phyloP scores from a whole-genome alignment of 2,113 vertebrate species.

The Noctilio leporinus region DNA sequence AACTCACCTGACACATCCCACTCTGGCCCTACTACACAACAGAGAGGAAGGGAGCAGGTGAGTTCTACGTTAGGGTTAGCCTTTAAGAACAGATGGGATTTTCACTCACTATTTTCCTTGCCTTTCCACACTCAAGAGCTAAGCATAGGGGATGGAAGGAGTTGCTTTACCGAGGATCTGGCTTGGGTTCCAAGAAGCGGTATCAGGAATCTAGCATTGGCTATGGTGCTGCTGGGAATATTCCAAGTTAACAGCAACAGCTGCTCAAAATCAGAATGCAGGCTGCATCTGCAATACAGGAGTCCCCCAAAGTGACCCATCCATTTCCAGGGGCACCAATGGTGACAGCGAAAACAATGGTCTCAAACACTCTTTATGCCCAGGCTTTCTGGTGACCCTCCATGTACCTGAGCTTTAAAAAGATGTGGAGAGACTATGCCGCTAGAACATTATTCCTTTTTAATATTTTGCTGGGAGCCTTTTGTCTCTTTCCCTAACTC shows the following conservation, averaged over 20 bases:
- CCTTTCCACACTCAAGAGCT: not conserved
- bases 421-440: not conserved
- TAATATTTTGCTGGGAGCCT: not conserved
- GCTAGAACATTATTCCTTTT: not conserved
- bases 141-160: not conserved
- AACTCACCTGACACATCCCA: not conserved
- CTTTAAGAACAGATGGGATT: not conserved
- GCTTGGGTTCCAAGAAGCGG: not conserved
- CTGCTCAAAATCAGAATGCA: not conserved
- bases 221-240: not conserved
- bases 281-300: not conserved
- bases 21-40: too few relatives aligned
- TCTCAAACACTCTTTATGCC: not conserved
- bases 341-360: not conserved
- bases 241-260: not conserved
- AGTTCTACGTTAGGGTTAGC: not conserved
- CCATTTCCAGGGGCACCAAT: not conserved
- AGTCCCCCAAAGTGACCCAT: not conserved
- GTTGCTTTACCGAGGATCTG: not conserved
- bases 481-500: not conserved
- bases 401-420: not conserved
- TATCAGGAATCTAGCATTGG: not conserved
- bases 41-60: not conserved
- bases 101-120: not conserved
- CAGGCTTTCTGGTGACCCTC: not conserved